phyloP scores from a whole-genome alignment of 1,140 invertebrate genomes.

The Neodiprion lecontei region DNA sequence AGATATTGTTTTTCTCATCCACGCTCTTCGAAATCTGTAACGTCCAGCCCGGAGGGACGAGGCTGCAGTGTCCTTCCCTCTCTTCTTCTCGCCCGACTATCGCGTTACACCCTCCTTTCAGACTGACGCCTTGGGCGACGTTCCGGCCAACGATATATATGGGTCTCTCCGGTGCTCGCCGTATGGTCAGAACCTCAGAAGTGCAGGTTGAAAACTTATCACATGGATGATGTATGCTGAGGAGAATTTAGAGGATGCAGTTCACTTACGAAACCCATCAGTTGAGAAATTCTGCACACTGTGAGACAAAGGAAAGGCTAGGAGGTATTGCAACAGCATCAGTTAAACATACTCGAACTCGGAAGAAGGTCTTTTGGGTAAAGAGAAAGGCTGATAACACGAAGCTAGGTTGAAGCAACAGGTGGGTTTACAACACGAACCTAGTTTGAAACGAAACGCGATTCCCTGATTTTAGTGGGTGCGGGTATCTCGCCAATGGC shows the following conservation, averaged over 20 bases:
- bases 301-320: too few species aligned
- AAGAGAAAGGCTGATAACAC: too few species aligned
- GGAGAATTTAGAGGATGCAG: too few species aligned
- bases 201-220: too few species aligned
- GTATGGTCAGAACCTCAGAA: too few species aligned
- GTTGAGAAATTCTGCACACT: neutral
- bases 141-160: too few species aligned
- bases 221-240: too few species aligned
- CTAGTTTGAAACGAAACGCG: neutral
- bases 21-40: neutral
- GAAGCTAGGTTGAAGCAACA: neutral
- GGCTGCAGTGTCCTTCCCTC: neutral
- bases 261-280: too few species aligned
- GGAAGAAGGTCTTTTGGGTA: too few species aligned
- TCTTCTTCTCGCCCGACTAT: neutral
- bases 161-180: too few species aligned
- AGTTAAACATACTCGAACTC: too few species aligned
- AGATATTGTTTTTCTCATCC: neutral
- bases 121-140: neutral
- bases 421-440: neutral
- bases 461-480: neutral
- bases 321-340: neutral
- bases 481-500: too few species aligned
- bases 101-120: slow-evolving; percentile 2
- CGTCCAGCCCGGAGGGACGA: neutral